Conservation (phyloP, 2,888 invertebrate species). For the Mongoloraphidia duomilia region DNA sequence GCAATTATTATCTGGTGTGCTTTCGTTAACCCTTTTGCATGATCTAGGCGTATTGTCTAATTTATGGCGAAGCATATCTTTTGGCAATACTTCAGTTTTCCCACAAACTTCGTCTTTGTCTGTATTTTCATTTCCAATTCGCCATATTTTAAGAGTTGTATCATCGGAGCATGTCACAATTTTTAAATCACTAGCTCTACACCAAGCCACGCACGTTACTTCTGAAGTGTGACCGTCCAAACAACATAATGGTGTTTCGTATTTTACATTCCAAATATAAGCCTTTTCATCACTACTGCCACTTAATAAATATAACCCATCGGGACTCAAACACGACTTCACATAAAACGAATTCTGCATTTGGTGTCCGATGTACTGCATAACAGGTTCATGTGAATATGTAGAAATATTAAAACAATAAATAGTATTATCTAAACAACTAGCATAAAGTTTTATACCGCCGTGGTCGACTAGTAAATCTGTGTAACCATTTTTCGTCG, state of each 20-base stretch:
- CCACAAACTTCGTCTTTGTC: conserved; percentile 32
- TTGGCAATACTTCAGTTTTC: conserved; percentile 26
- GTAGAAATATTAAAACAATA: conserved; percentile 71
- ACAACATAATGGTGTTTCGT: conserved; percentile 48
- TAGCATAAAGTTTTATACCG: conserved; percentile 59
- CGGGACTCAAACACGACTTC: conserved; percentile 66
- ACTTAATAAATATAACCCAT: conserved; percentile 66
- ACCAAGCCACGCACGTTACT: conserved; percentile 81
- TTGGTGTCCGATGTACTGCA: conserved; percentile 55
- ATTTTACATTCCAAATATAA: conserved; percentile 68
- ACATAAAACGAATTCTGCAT: conserved; percentile 67
- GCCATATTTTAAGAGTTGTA: conserved; percentile 63
- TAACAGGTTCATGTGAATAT: conserved; percentile 48
- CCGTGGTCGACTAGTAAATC: conserved; percentile 60
- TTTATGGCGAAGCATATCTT: conserved; percentile 11
- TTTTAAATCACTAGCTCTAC: conserved; percentile 38
- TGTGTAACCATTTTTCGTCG: conserved; percentile 59
- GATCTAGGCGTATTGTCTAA: conserved; percentile 21
- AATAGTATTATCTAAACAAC: conserved; percentile 74
- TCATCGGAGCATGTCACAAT: conserved; percentile 77
- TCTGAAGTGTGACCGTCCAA: conserved; percentile 69
- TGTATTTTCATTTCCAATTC: conserved; percentile 39
- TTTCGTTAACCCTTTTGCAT: conserved; percentile 4
- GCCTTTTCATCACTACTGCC: conserved; percentile 81
- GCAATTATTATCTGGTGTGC: too few species aligned